Evolutionary conservation across 53 echinoderm and acorn worm genomes (phyloP), one percentile per base, ranked within the genome.

Genomic region (Arbacia lixula): DNA sequence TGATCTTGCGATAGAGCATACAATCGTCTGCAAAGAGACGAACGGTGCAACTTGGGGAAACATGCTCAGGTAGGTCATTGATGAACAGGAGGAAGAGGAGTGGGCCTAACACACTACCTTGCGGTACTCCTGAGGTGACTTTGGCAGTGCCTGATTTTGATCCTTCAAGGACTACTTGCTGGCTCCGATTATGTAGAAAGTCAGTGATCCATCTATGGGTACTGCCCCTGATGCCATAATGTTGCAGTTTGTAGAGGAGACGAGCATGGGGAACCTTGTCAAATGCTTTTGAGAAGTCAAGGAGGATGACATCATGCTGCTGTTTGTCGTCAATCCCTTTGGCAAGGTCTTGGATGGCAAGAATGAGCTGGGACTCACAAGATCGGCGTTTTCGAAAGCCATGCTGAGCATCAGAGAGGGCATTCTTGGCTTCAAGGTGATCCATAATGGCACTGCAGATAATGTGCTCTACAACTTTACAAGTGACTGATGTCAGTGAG

Each of bases 1-100:
- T n/a, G 60, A 86, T 90, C 14, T 57, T 49, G 16, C 86, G 69
- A 67, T 90, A 90, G 14, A 90, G 68, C 78, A 85, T 57, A 34
- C 90, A 86, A 62, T 90, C 85, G 36, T 86, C 86, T 33, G 79
- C 90, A 58, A 79, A 90, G 10, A 90, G 54, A 29, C 80, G 22
- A 51, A 56, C 86, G n/a, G 88, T 82, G 20, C 36, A 38, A 25
- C 67, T 55, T 11, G 68, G 21, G 5, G 79, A 78, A 19, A 86
- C 41, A 39, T 60, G 68, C 28, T 86, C 83, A 6, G 86, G 86
- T 3, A 90, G 64, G 60, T 90, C 90, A 26, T 86, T 81, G 29
- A 84, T 89, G 66, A 60, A 89, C 9, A 90, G 53, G 20, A 86
- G 75, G 56, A 90, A 86, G 10, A 90, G 69, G 20, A 82, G 24